Evolutionary conservation across 2,888 invertebrate genomes (phyloP).

Genomic region (Zygothrica quintamaculata): DNA sequence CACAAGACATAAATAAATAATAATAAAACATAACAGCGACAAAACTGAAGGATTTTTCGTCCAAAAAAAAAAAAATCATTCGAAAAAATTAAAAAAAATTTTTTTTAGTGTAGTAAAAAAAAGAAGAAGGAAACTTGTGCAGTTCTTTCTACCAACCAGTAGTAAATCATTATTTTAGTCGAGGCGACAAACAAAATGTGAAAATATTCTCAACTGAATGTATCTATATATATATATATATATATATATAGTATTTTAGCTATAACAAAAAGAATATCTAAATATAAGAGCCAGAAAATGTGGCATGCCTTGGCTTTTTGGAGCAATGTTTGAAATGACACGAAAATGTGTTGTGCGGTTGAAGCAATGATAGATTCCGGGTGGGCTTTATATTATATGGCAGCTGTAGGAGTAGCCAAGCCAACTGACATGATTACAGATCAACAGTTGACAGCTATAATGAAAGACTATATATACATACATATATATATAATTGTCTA

Average conservation of each 20-base stretch:
- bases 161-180: no score
- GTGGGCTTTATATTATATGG: slow-evolving; percentile 54
- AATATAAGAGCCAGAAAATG: not conserved
- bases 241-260: no score
- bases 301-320: slow-evolving; percentile 30
- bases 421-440: slow-evolving; percentile 19
- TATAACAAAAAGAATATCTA: no score
- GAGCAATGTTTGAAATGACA: slow-evolving; percentile 54
- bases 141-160: no score
- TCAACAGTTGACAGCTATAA: slow-evolving; percentile 6
- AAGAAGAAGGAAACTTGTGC: no score
- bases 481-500: no score
- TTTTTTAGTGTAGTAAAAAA: no score
- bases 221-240: no score
- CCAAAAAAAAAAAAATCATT: not conserved
- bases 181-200: no score
- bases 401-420: slow-evolving; percentile 2
- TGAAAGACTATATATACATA: no score
- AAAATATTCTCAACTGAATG: no score
- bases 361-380: slow-evolving; percentile 56
- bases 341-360: slow-evolving; percentile 42
- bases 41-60: slow-evolving; percentile 52
- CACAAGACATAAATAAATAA: slow-evolving; percentile 71
- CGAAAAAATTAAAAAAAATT: not conserved
- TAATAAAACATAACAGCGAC: slow-evolving; percentile 20